Base-by-base conservation (phyloP, 2,797 vertebrate genomes). In the Oophaga sylvatica region DNA sequence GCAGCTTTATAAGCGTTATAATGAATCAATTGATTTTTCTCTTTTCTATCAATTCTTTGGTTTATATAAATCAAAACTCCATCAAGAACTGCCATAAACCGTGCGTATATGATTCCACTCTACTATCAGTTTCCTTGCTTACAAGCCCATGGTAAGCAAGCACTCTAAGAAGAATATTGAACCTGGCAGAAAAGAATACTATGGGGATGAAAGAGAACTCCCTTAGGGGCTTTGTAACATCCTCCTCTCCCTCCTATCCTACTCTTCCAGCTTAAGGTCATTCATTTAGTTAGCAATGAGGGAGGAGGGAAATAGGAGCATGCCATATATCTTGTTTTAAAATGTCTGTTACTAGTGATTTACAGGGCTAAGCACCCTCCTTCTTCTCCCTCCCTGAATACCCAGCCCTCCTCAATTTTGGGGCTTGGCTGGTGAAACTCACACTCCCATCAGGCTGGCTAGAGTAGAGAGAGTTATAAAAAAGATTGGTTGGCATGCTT, bases 251-350 rank as follows among this genome's bases (percentile, higher is more conserved):
- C 29, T 9, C 20, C 63, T 77, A 87, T 71, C 80, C 63, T 78
- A 63, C 82, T 22, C 82, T 88, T 80, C 67, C 48, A 81, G 87
- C 87, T 80, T 85, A 88, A 86, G 88, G 88, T 89, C 88, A 89
- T 89, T 83, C 88, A 89, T 83, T 86, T 79, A 89, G 29, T 78
- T 75, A 70, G 83, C 78, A 89, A 53, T 53, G 26, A 80, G 84
- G 80, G 88, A 78, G 88, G 80, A 68, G 87, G 79, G 80, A 82
- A 56, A 87, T 31, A 84, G 48, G 41, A 86, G 41, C 62, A n/a
- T 89, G 84, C 88, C 19, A 82, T 85, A 89, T 85, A 89, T 89
- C 87, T 85, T 79, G 73, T 87, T 82, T 81, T 85, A 81, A 77
- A 89, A 80, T 48, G 79, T 81, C 83, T 89, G 78, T 65, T 85